phyloP scores from a whole-genome alignment of 2,888 invertebrate species.

The Amaurobius ferox region DNA sequence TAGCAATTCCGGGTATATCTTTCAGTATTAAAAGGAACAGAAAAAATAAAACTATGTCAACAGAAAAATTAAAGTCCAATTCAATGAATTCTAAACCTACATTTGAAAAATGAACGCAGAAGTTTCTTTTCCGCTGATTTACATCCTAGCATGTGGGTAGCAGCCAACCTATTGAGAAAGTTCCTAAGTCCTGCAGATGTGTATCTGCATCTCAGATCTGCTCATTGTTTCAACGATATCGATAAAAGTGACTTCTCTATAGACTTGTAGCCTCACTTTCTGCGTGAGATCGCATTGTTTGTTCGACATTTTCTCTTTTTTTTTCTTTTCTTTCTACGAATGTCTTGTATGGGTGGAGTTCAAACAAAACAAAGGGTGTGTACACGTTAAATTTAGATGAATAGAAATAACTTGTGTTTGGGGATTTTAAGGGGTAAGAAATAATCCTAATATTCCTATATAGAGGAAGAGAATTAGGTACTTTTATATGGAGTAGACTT shows the following conservation, averaged over 20 bases:
- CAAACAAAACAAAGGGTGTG: background rate
- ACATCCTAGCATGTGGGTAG: background rate
- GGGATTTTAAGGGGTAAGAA: background rate
- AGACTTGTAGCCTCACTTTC: background rate
- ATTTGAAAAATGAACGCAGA: too few relatives aligned
- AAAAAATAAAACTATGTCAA: too few relatives aligned
- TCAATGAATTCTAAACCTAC: too few relatives aligned
- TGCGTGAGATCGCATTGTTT: background rate
- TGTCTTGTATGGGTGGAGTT: conserved; percentile 2
- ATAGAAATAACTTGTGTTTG: background rate
- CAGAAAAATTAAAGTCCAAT: too few relatives aligned
- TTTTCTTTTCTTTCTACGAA: background rate
- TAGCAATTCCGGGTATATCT: too few relatives aligned
- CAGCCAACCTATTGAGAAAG: conserved; percentile 5
- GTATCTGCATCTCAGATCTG: background rate
- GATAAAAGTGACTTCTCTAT: background rate
- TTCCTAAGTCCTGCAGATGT: background rate
- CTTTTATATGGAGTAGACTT: too few relatives aligned
- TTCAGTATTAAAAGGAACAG: too few relatives aligned
- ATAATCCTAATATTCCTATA: too few relatives aligned
- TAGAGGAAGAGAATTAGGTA: too few relatives aligned
- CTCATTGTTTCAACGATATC: conserved; percentile 4
- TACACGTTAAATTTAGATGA: conserved; percentile 2
- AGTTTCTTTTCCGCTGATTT: background rate
- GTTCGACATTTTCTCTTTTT: background rate